Evolutionary conservation across 2,113 vertebrate species (phyloP), one percentile per base, ranked within the genome.

Genomic region (Ammodytes marinus): DNA sequence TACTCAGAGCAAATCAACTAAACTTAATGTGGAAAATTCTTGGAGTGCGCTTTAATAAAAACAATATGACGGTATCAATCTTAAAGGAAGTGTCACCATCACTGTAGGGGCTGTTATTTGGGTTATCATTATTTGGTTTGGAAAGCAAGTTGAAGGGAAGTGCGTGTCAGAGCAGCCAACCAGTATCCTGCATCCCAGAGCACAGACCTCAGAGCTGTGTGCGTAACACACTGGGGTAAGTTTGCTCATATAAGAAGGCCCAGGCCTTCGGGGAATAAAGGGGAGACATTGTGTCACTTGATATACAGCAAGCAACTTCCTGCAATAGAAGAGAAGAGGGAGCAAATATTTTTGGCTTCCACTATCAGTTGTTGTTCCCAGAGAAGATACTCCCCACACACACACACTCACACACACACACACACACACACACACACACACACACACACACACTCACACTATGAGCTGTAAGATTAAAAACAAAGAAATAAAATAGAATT

Each of bases 221-320:
- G 39, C 60, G 65, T 69, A 27, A 27, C 35, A 55, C 19, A 37
- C 46, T 81, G 74, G 57, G 52, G 40, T 49, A 53, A 45, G 5
- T 47, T 47, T 27, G 12, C n/a, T 55, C 19, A 35, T 17, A 27
- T 17, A 27, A 74, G 65, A 77, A 55, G 75, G 53, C 58, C n/a
- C 13, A 10, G 52, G 40, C 15, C 52, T 42, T 1, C 12, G 46
- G 66, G 77, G 69, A 72, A 70, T 3, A 54, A 9, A 58, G 46
- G 68, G 69, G 40, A 43, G 74, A 53, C 58, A 79, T 27, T 74
- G 74, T 86, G 80, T 79, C 58, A 84, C 77, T 74, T 75, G 12
- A 35, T 76, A 73, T 77, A 71, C 75, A 76, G 67, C 64, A 17
- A 61, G 68, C 66, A 27, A 76, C 80, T 92, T 93, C 92, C 90